Conservation (phyloP, 2,888 invertebrate genomes). For the Nesidiocoris tenuis region DNA sequence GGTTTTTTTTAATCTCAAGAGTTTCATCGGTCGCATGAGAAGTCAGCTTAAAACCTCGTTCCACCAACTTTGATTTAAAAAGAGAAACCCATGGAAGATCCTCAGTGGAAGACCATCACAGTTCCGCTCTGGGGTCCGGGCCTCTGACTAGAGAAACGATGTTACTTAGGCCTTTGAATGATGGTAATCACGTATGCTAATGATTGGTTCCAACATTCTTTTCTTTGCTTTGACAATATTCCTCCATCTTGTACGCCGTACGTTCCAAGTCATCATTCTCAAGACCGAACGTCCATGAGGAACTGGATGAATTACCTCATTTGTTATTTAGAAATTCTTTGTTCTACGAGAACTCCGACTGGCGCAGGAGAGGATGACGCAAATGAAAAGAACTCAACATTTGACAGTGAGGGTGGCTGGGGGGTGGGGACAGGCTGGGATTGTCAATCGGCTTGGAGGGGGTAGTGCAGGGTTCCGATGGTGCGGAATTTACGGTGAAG, state of each 20-base stretch:
- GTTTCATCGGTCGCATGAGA: too few relatives aligned
- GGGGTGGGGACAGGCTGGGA: background rate
- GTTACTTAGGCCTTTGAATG: constrained; percentile 18
- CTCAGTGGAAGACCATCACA: background rate
- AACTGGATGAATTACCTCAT: constrained; percentile 39
- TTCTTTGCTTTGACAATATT: constrained; percentile 32
- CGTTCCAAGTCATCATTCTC: constrained; percentile 10
- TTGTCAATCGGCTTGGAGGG: too few relatives aligned
- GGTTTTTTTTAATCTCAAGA: too few relatives aligned
- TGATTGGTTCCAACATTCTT: constrained; percentile 33
- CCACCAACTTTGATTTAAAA: too few relatives aligned
- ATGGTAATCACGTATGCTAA: constrained; percentile 42
- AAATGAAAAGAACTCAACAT: constrained; percentile 22
- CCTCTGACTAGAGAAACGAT: background rate
- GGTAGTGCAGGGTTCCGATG: background rate
- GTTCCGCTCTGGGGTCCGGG: too few relatives aligned
- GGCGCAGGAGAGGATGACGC: constrained; percentile 31
- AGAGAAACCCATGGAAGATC: too few relatives aligned
- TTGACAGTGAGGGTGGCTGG: background rate
- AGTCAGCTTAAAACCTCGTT: too few relatives aligned
- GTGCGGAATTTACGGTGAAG: too few relatives aligned
- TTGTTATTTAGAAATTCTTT: constrained; percentile 41
- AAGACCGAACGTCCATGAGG: constrained; percentile 20
- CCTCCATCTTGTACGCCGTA: constrained; percentile 6
- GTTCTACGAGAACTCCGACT: constrained; percentile 13